These are phyloP conservation scores for Drosophila equinoxialis DNA, from an alignment of 1,140 invertebrate species.

Conservation along the genomic window DNA sequence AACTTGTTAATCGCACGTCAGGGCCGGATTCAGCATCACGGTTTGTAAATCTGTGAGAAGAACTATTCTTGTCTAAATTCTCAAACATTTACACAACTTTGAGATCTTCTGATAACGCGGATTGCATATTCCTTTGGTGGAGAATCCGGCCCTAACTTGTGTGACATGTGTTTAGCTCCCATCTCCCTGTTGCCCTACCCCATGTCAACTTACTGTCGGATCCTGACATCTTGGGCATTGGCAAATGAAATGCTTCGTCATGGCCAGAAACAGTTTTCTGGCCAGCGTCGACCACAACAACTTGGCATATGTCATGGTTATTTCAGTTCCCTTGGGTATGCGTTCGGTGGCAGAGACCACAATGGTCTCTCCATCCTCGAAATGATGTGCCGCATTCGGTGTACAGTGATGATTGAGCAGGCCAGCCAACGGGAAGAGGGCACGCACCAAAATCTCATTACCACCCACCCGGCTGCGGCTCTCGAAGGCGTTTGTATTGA, in stretches of 20 bases:
- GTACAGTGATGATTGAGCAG: constrained; percentile 90
- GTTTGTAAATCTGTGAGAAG: too few species aligned
- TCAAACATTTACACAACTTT: too few species aligned
- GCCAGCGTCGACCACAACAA: constrained; percentile 89
- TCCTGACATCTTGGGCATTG: constrained; percentile 88
- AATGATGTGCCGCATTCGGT: constrained; percentile 89
- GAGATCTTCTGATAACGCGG: too few species aligned
- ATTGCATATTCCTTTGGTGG: background rate
- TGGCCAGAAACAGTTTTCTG: constrained; percentile 86
- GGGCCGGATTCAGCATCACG: background rate
- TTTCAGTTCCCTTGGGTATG: constrained; percentile 87
- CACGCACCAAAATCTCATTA: constrained; percentile 85
- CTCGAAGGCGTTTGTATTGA: constrained; percentile 91
- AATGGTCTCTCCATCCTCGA: constrained; percentile 85
- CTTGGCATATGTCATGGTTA: constrained; percentile 89
- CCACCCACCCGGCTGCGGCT: constrained; percentile 84
- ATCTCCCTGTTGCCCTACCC: background rate
- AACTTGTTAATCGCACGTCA: background rate
- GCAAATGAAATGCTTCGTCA: constrained; percentile 91
- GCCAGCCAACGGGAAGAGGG: constrained; percentile 88
- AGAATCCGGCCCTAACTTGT: background rate
- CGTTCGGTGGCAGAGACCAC: constrained; percentile 86
- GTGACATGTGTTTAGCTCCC: background rate
- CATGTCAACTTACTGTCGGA: constrained; percentile 84
- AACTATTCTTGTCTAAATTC: too few species aligned